Evolutionary conservation across 2,113 vertebrate genomes (phyloP), one percentile per base, ranked within the genome.

Genomic region (Zosterops borbonicus): DNA sequence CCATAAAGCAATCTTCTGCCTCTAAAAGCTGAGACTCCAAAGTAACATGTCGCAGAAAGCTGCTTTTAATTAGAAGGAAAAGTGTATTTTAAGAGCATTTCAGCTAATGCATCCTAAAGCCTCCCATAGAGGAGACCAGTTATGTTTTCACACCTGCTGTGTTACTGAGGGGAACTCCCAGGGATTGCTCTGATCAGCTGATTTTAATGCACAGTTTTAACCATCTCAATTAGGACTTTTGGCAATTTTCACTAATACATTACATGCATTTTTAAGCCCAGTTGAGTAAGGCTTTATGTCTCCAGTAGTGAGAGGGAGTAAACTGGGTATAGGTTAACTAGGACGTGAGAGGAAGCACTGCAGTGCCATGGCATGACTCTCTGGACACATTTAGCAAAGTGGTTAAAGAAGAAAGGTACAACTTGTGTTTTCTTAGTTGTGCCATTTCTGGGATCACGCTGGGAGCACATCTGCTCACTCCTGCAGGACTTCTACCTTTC

Each of bases 1-100:
- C 44, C 14, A 2, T 69, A 50, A 87, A 91, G 70, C 46, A 89
- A 46, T 50, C 5, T 35, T 70, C 37, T 69, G 39, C 55, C 33
- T 78, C 39, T 53, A 62, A 62, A 78, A 69, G 64, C 39, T 87
- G 6, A 33, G 41, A 71, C 52, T 82, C 29, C 69, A 56, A 80
- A 92, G 73, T 39, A 94, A 83, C 23, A 64, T 20, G n/a, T 60
- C 17, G 23, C n/a, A 73, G 65, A 44, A 79, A 85, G 55, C 78
- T 90, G 88, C 27, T 83, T 90, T 92, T 67, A 93, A 94, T 92
- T 92, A 93, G 67, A 74, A 77, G 59, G 78, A 80, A 80, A 90
- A 80, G 27, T 56, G 49, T 81, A 68, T 68, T 94, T 96, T 91
- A 70, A 77, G 90, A 93, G 77, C 64, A 87, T 91, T 87, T 88